A percentile compares a stretch with the other conserved stretches of the same genome.
Conservation (phyloP, 2,113 vertebrate species). For the Eclectus roratus region DNA sequence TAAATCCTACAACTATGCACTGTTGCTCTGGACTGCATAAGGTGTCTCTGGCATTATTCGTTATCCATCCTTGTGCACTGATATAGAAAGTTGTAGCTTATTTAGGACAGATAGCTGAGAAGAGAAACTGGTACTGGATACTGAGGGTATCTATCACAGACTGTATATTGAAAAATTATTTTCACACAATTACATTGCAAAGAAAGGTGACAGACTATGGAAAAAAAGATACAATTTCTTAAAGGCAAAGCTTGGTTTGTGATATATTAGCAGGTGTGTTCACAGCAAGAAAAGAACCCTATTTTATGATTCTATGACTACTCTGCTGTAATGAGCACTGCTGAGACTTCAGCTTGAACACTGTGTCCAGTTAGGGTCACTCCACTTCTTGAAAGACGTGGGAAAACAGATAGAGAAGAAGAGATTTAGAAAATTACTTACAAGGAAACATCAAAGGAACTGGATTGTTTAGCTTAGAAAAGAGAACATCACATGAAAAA, state of each 20-base stretch:
- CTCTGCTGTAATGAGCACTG: background rate
- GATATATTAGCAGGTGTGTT: background rate
- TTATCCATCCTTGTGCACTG: background rate
- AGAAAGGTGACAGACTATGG: background rate
- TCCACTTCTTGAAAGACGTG: background rate
- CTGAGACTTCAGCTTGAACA: background rate
- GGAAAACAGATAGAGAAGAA: constrained; percentile 3
- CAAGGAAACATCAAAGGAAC: background rate
- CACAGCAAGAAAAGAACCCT: background rate
- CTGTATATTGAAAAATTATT: background rate
- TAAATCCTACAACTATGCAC: background rate
- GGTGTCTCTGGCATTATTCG: background rate
- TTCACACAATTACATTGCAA: background rate
- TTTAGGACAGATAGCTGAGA: background rate
- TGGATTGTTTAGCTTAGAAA: constrained; percentile 36
- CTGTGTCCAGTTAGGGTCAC: background rate
- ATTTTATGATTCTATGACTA: background rate
- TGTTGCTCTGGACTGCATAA: background rate
- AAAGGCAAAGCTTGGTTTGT: background rate
- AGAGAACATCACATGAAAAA: constrained; percentile 9
- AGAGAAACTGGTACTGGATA: background rate
- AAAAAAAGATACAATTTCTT: background rate
- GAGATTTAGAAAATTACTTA: constrained; percentile 14
- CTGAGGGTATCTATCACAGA: background rate
- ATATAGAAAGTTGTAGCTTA: background rate